Evolutionary conservation across 1,140 invertebrate species (phyloP), one percentile per base, ranked within the genome.

Genomic region (Lamellibrachia luymesi): DNA sequence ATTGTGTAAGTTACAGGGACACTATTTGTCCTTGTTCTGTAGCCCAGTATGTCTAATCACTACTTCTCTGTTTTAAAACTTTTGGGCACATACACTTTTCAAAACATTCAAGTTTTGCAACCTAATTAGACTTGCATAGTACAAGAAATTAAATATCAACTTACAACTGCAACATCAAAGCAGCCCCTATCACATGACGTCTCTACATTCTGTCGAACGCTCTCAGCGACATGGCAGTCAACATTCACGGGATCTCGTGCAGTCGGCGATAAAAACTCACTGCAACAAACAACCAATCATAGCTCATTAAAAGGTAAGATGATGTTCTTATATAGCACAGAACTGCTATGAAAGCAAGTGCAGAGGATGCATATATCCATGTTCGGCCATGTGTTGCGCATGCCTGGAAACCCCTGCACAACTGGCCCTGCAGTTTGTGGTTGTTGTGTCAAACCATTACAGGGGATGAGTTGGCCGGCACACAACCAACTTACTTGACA

Each of bases 241-340:
- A 99, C 98, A 96, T 99, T 99, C 52, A 99, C 98, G 0, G 99
- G 98, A 95, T 98, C 99, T 89, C 98, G 98, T 0, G 99, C 99
- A 95, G 99, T 99, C 0, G 98, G 97, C 6, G 98, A 98, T 22
- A 99, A 97, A 97, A 98, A 99, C 96, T 99, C 98, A 94, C 98
- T 97, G 95, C 94, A 94, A 94, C 90, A 92, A 92, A 92, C 51
- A 92, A 92, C 38, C 51, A 91, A 13, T 50, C 52, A 38, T 2
- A 22, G 52, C 27, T 38, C 50, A 92, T 27, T 22, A 92, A 92
- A 52, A 92, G 10, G 90, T 8, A 4, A 49, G 50, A 51, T 90
- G 25, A 90, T 25, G 49, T 91, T 80, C 64, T 80, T 80, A 80
- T 80, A 80, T 17, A 22, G 22, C 38, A n/a, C 90, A 38, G 1